These are phyloP conservation scores for Picus viridis DNA, from an alignment of 2,797 vertebrate genomes.

Conservation along the genomic window DNA sequence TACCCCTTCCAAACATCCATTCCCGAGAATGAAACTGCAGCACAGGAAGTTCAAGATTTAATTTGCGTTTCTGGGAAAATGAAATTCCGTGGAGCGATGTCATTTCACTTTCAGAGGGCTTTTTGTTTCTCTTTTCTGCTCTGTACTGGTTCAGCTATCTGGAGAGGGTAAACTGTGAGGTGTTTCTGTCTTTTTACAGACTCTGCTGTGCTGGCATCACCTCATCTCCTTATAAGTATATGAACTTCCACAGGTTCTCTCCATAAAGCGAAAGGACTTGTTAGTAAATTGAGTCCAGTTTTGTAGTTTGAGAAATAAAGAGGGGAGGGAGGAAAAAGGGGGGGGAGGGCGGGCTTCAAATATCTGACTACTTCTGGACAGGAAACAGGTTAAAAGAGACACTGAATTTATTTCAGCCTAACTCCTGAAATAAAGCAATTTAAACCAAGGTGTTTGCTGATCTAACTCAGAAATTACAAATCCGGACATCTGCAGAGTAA, in stretches of 20 bases:
- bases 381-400: background rate
- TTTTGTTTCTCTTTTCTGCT: background rate
- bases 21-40: background rate
- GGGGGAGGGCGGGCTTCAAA: background rate
- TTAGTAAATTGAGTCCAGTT: background rate
- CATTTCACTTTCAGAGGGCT: background rate
- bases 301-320: background rate
- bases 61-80: background rate
- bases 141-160: background rate
- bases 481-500: background rate
- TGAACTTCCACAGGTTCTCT: background rate
- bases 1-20: background rate
- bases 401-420: background rate
- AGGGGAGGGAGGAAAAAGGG: no score
- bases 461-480: background rate
- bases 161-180: background rate
- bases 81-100: background rate
- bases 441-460: background rate
- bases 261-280: background rate
- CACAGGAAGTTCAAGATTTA: background rate
- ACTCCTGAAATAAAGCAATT: background rate
- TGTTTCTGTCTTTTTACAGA: background rate
- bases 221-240: background rate
- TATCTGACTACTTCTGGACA: background rate
- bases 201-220: background rate